Evolutionary conservation across 2,888 invertebrate genomes (phyloP).

Genomic region (Conchocele bisecta): DNA sequence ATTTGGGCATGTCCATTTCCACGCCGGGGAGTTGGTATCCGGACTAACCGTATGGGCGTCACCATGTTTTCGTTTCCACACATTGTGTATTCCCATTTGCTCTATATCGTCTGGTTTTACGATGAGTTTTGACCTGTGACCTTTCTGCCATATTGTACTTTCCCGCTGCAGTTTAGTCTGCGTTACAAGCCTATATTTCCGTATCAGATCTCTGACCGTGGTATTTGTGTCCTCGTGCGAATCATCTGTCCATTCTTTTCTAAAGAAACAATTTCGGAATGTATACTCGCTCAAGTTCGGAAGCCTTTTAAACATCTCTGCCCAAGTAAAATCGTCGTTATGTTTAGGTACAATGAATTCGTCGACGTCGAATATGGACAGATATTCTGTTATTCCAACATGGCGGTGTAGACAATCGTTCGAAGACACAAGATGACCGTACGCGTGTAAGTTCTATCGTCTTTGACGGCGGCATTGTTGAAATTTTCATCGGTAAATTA

Average conservation of each 20-base stretch:
- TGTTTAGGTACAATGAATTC: slow-evolving; percentile 79
- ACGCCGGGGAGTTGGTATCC: slow-evolving; percentile 13
- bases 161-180: slow-evolving; percentile 65
- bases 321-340: slow-evolving; percentile 58
- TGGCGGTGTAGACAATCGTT: slow-evolving; percentile 80
- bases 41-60: slow-evolving; percentile 30
- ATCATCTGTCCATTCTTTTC: slow-evolving; percentile 41
- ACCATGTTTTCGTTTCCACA: slow-evolving; percentile 41
- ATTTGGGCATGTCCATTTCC: too few relatives aligned
- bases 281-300: slow-evolving; percentile 32
- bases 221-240: slow-evolving; percentile 42
- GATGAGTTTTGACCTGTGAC: slow-evolving; percentile 72
- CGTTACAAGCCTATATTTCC: slow-evolving; percentile 61
- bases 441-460: slow-evolving; percentile 79
- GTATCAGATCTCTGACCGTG: too few relatives aligned
- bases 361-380: slow-evolving; percentile 80
- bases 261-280: slow-evolving; percentile 68
- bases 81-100: slow-evolving; percentile 67
- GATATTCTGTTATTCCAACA: slow-evolving; percentile 63
- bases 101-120: slow-evolving; percentile 59
- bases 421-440: slow-evolving; percentile 78
- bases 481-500: slow-evolving; percentile 75
- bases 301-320: slow-evolving; percentile 46
- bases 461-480: slow-evolving; percentile 60
- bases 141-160: slow-evolving; percentile 41